phyloP scores from a whole-genome alignment of 23 tunicate species.

The Ciona savignyi region DNA sequence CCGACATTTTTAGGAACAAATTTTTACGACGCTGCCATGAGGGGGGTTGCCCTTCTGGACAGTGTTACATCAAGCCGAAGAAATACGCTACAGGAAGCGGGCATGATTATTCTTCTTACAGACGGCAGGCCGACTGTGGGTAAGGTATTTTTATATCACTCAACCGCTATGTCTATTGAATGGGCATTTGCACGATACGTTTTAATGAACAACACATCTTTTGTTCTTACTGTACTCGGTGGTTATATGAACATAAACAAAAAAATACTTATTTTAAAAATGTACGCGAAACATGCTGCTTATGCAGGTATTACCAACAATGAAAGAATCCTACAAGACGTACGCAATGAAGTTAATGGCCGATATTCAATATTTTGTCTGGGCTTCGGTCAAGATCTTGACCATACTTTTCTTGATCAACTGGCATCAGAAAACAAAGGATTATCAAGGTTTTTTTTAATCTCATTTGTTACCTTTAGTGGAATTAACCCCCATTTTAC shows the following conservation, averaged over 20 bases:
- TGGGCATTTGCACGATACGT: too few species aligned
- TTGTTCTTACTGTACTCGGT: too few species aligned
- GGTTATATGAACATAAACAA: too few species aligned
- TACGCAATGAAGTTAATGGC: constrained; percentile 8
- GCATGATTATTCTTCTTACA: constrained; percentile 12
- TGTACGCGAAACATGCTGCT: too few species aligned
- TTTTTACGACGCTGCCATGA: constrained; percentile 12
- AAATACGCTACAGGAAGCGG: background rate
- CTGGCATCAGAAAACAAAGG: constrained; percentile 55
- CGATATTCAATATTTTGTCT: constrained; percentile 51
- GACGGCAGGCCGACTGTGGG: constrained; percentile 38
- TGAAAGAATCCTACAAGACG: too few species aligned
- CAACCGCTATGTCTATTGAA: too few species aligned
- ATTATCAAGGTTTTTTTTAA: constrained; percentile 24
- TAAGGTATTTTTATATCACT: too few species aligned
- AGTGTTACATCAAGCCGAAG: background rate
- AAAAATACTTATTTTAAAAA: too few species aligned
- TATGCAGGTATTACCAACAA: too few species aligned
- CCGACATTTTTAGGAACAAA: constrained; percentile 13
- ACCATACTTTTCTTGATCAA: constrained; percentile 31
- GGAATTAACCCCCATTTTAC: too few species aligned
- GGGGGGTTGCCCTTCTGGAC: constrained; percentile 7
- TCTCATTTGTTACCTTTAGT: background rate
- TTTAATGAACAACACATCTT: too few species aligned
- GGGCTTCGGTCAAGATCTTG: constrained; percentile 44